Evolutionary conservation across 2,888 invertebrate species (phyloP).

Genomic region (Nineta flava): DNA sequence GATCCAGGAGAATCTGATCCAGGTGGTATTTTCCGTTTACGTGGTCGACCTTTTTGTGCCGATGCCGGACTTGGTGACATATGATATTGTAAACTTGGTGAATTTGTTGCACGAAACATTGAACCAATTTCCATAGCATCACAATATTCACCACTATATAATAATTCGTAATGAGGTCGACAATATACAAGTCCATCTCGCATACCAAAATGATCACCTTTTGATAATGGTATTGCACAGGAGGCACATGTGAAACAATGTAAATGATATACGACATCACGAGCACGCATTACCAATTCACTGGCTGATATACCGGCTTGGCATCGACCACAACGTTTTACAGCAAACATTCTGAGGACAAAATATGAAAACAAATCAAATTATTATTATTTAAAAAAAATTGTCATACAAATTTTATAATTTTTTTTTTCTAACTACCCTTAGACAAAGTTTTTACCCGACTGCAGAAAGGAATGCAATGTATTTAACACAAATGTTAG

Average conservation of each 20-base stretch:
- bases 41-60: conserved; percentile 61
- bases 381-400: not conserved
- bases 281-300: conserved; percentile 81
- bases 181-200: conserved; percentile 64
- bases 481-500: no score
- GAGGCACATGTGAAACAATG: conserved; percentile 80
- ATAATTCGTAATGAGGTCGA: conserved; percentile 53
- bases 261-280: conserved; percentile 76
- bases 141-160: conserved; percentile 36
- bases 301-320: conserved; percentile 69
- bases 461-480: no score
- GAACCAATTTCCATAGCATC: conserved; percentile 40
- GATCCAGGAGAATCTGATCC: conserved; percentile 34
- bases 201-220: conserved; percentile 87
- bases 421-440: no score
- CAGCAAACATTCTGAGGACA: conserved; percentile 64
- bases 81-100: conserved; percentile 2
- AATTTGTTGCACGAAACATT: conserved; percentile 2
- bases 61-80: conserved; percentile 34
- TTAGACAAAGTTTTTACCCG: no score
- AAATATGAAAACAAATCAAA: conserved; percentile 5
- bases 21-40: conserved; percentile 52
- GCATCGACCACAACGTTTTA: conserved; percentile 73
- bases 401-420: no score
- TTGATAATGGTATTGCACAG: conserved; percentile 65